Evolutionary conservation across 2,797 vertebrate species (phyloP).

Genomic region (Myiotriccus ornatus): DNA sequence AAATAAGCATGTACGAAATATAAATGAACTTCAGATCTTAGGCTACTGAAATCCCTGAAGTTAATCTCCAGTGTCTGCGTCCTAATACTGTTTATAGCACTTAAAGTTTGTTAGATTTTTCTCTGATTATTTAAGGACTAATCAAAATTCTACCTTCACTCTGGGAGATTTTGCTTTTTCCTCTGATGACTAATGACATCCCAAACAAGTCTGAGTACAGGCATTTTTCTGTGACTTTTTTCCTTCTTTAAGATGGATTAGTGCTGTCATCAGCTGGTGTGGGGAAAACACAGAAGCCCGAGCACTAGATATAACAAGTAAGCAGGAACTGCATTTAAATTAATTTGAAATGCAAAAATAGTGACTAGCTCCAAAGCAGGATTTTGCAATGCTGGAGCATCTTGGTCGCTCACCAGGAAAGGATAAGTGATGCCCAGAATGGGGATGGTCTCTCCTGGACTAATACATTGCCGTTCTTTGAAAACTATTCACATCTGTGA

Average conservation of each 20-base stretch:
- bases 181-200: conserved; percentile 46
- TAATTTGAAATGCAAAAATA: conserved; percentile 30
- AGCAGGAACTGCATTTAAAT: conserved; percentile 28
- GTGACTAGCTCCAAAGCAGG: not conserved
- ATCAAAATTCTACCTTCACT: conserved; percentile 30
- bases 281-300: conserved; percentile 16
- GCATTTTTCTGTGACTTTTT: conserved; percentile 6
- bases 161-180: conserved; percentile 9
- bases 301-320: not conserved
- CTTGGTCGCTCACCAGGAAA: not conserved
- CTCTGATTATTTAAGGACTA: conserved; percentile 46
- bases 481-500: not conserved
- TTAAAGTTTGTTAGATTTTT: not conserved
- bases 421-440: not conserved
- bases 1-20: not conserved
- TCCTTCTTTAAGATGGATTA: conserved; percentile 14
- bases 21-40: not conserved
- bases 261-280: conserved; percentile 40
- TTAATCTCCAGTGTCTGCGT: not conserved
- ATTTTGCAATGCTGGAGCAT: not conserved
- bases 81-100: not conserved
- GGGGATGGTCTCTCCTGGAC: not conserved
- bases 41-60: not conserved
- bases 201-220: conserved; percentile 8
- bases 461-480: not conserved